phyloP scores from a whole-genome alignment of 2,113 vertebrate genomes.

The Saguinus midas region DNA sequence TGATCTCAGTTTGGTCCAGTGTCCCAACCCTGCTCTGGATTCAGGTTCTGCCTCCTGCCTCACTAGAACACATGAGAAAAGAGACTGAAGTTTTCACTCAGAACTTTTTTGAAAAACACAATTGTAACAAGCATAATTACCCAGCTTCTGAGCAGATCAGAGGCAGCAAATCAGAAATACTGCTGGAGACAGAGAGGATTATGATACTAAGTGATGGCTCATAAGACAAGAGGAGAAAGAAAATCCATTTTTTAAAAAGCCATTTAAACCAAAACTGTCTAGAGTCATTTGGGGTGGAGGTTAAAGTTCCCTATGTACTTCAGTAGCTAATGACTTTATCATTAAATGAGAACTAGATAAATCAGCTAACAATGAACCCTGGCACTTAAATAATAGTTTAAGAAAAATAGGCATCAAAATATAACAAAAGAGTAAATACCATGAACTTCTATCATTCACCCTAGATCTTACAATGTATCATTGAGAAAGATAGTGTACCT shows the following conservation, averaged over 20 bases:
- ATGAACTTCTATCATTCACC: background rate
- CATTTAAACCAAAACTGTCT: background rate
- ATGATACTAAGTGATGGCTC: background rate
- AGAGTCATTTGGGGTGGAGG: background rate
- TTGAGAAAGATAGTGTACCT: background rate
- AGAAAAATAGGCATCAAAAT: conserved; percentile 36
- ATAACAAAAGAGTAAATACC: background rate
- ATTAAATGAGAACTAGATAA: background rate
- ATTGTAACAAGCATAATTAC: background rate
- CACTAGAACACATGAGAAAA: background rate
- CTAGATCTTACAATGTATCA: background rate
- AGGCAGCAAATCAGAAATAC: conserved; percentile 6
- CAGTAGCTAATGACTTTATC: background rate
- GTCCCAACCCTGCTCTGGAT: too few relatives aligned
- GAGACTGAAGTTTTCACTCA: background rate
- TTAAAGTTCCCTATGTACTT: background rate
- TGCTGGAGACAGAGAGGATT: background rate
- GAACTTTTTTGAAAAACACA: background rate
- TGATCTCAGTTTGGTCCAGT: too few relatives aligned
- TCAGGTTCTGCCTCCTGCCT: too few relatives aligned
- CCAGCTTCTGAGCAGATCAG: background rate
- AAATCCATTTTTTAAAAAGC: background rate
- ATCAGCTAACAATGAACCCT: background rate
- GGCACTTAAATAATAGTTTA: background rate
- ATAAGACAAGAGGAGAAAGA: background rate